These are phyloP conservation scores for Congeria kusceri DNA, from an alignment of 2,888 invertebrate species.

Conservation along the genomic window DNA sequence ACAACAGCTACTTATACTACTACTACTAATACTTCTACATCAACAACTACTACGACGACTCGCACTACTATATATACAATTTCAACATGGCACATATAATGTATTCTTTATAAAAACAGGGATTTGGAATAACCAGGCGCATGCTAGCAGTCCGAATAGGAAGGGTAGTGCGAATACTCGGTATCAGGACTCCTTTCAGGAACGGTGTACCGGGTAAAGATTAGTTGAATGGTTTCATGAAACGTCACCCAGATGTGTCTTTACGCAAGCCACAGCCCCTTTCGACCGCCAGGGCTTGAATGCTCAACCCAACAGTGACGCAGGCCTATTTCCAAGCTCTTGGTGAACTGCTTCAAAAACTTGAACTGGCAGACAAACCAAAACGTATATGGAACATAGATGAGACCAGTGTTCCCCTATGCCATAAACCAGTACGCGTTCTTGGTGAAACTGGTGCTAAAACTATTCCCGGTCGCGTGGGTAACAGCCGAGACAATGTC, in stretches of 20 bases:
- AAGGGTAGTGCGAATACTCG: conserved; percentile 19
- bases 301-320: conserved; percentile 28
- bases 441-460: conserved; percentile 3
- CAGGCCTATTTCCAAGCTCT: conserved; percentile 13
- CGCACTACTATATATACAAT: too few species aligned
- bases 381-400: conserved; percentile 24
- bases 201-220: conserved; percentile 56
- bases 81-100: too few species aligned
- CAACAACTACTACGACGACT: too few species aligned
- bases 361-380: neutral
- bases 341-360: neutral
- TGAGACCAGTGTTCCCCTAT: conserved; percentile 27
- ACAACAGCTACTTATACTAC: too few species aligned
- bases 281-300: conserved; percentile 22
- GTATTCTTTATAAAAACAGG: too few species aligned
- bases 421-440: conserved; percentile 8
- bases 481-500: conserved; percentile 53
- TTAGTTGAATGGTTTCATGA: conserved; percentile 43
- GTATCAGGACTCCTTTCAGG: conserved; percentile 39
- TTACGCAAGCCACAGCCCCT: conserved; percentile 40
- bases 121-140: conserved; percentile 52
- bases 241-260: conserved; percentile 41
- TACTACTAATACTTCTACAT: too few species aligned
- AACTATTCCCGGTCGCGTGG: conserved; percentile 47
- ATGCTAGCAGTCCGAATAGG: conserved; percentile 37